Conservation (phyloP, 2,113 vertebrate species). For the Gyps fulvus region DNA sequence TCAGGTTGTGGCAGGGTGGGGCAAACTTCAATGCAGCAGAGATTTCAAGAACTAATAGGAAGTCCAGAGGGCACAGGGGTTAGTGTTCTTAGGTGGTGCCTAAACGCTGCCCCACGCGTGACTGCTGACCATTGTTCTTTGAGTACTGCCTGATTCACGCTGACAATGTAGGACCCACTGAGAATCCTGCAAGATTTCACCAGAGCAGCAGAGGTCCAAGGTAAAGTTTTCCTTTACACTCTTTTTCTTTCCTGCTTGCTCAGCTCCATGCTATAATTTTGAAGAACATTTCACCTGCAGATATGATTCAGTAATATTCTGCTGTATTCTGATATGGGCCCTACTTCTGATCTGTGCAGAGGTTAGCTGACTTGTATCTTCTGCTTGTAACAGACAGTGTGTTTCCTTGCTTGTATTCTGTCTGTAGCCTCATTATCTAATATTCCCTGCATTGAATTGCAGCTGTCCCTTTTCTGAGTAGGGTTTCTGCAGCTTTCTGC, state of each 20-base stretch:
- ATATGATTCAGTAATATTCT: background rate
- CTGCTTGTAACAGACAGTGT: background rate
- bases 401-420: slow-evolving; percentile 38
- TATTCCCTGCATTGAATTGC: slow-evolving; percentile 54
- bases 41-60: slow-evolving; percentile 13
- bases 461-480: slow-evolving; percentile 34
- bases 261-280: background rate
- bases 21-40: background rate
- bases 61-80: slow-evolving; percentile 41
- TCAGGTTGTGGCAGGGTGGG: background rate
- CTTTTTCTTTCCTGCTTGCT: background rate
- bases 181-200: background rate
- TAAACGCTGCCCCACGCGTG: background rate
- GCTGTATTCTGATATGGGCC: background rate
- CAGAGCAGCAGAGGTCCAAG: background rate
- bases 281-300: background rate
- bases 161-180: background rate
- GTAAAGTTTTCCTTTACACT: slow-evolving; percentile 24
- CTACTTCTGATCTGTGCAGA: background rate
- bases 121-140: background rate
- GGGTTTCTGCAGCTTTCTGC: slow-evolving; percentile 49
- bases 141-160: background rate
- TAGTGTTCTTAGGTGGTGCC: slow-evolving; percentile 14
- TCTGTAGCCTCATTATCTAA: slow-evolving; percentile 60
- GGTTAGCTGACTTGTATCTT: background rate